Base-by-base conservation (phyloP, 1,140 invertebrate genomes). In the Leptinotarsa texana region DNA sequence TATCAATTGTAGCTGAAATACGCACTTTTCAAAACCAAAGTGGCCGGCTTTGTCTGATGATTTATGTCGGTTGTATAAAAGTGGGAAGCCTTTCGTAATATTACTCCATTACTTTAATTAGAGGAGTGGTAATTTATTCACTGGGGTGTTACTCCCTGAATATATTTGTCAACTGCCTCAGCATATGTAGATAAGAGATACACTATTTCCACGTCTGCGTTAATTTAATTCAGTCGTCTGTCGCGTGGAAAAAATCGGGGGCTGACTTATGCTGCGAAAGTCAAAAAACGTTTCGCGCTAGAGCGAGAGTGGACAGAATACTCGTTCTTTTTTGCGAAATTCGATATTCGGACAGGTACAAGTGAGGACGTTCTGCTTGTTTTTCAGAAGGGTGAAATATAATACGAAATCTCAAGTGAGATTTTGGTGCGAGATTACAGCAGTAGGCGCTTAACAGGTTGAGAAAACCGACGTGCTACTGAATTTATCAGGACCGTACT, bases 371-470 rank as follows among this genome's bases (percentile, higher is more conserved):
- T 69, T 51, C 49, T 69, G 48, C 22, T 69, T 21, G n/a, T 69
- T 48, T 69, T 69, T 51, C 48, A 47, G 4, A 51, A 69, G 48
- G 48, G 68, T 69, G 68, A 69, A 69, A 69, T 69, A 69, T 69
- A 69, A 69, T 69, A 69, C 42, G 22, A 69, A 69, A 69, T 57
- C 68, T 69, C 68, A 47, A 48, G 47, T 48, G 21, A 69, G 68
- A 69, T 69, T 69, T 57, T 49, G 21, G 47, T 49, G n/a, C 17
- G 68, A 69, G 68, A 69, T 69, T 69, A 47, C 3, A 21, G 48
- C n/a, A 49, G 48, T 18, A 69, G 68, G 68, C 68, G 68, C 68
- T 69, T 48, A 69, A 69, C 42, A 47, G 68, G 27, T 69, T 69
- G 48, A 48, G 68, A 47, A 69, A 47, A 21, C 15, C 22, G 13